These are phyloP conservation scores for Thrips palmi DNA, from an alignment of 1,140 invertebrate species.

Conservation along the genomic window DNA sequence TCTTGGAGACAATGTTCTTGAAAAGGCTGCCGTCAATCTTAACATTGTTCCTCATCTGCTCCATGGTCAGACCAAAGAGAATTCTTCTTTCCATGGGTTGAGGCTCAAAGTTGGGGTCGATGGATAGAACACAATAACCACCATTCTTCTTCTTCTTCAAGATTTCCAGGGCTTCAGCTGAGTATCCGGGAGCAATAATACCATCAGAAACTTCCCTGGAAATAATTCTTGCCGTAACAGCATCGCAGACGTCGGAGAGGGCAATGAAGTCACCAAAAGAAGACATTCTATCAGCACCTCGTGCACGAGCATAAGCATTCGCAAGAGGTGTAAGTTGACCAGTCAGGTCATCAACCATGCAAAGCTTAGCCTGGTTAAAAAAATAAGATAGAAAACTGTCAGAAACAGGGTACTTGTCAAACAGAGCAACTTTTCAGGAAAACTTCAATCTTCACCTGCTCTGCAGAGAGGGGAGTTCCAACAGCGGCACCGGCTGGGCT, in stretches of 20 bases:
- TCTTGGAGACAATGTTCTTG: conserved; percentile 62
- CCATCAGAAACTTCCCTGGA: conserved; percentile 84
- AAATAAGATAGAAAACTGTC: background rate
- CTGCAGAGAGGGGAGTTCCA: conserved; percentile 43
- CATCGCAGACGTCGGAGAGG: conserved; percentile 82
- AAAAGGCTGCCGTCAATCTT: conserved; percentile 65
- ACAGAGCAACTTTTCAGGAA: background rate
- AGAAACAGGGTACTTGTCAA: background rate
- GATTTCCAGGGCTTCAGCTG: conserved; percentile 64
- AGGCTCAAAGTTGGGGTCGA: conserved; percentile 75
- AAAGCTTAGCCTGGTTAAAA: conserved; percentile 55
- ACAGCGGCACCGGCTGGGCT: conserved; percentile 92
- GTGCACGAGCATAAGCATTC: conserved; percentile 81
- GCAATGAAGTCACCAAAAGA: conserved; percentile 98
- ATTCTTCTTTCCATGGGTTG: conserved; percentile 63
- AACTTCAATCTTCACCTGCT: conserved; percentile 12
- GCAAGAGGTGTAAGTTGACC: conserved; percentile 69
- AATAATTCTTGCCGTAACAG: conserved; percentile 38
- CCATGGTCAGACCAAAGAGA: conserved; percentile 78
- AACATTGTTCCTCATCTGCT: conserved; percentile 84
- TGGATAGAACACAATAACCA: conserved; percentile 82
- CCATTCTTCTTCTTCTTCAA: conserved; percentile 92
- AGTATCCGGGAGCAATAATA: conserved; percentile 85
- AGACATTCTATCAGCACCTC: conserved; percentile 96
- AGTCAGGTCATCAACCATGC: conserved; percentile 79